Evolutionary conservation across 2,113 vertebrate species (phyloP).

Genomic region (Morone saxatilis): DNA sequence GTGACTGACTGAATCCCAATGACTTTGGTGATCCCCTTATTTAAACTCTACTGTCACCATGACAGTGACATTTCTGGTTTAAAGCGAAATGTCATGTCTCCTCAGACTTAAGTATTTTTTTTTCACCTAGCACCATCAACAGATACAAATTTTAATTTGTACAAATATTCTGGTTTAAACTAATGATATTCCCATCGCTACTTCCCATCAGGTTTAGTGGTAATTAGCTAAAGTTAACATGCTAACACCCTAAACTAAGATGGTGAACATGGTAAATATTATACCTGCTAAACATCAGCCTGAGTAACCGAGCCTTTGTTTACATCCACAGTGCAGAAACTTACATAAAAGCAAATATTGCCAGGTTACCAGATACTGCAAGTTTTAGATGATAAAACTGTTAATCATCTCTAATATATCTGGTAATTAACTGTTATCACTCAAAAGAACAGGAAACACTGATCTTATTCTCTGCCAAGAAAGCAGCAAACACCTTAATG

Average conservation of each 20-base stretch:
- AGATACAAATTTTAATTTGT: background rate
- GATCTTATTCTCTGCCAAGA: background rate
- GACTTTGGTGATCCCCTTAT: background rate
- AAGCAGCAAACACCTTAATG: background rate
- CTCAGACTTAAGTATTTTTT: background rate
- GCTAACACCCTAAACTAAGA: no score
- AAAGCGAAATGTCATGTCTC: background rate
- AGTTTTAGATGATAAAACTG: background rate
- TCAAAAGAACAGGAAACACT: background rate
- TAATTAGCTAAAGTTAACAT: no score
- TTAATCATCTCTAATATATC: background rate
- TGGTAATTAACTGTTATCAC: background rate
- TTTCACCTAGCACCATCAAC: background rate
- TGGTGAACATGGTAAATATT: background rate
- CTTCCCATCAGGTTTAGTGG: no score
- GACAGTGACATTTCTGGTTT: background rate
- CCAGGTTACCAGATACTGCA: background rate
- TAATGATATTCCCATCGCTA: background rate
- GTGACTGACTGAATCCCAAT: background rate
- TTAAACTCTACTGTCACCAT: no score
- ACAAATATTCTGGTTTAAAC: background rate
- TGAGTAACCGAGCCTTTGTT: background rate
- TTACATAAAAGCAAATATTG: background rate
- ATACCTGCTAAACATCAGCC: background rate
- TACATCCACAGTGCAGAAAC: background rate